These are phyloP conservation scores for Brachionus rotundiformis DNA, from an alignment of 1,140 invertebrate genomes.

Conservation along the genomic window DNA sequence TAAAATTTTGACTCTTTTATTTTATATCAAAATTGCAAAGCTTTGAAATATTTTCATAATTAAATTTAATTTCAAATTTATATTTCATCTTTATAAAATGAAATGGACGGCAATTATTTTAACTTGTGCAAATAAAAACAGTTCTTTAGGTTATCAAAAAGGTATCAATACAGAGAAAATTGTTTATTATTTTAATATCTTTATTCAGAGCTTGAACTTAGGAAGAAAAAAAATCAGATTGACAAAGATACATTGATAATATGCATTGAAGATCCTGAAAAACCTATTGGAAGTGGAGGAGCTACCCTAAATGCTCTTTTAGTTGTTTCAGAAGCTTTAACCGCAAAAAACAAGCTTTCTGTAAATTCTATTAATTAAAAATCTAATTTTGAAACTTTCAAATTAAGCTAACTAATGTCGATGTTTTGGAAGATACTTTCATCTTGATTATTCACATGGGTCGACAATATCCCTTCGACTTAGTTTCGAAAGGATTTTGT, in stretches of 20 bases:
- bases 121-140: conserved; percentile 58
- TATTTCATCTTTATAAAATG: conserved; percentile 51
- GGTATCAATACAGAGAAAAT: conserved; percentile 54
- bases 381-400: neutral
- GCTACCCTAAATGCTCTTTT: conserved; percentile 67
- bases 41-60: neutral
- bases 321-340: conserved; percentile 65
- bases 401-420: conserved; percentile 62
- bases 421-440: conserved; percentile 62
- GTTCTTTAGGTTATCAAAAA: conserved; percentile 57
- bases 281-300: conserved; percentile 66
- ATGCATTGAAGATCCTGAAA: conserved; percentile 64
- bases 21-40: too few species aligned
- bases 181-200: neutral
- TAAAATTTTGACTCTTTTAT: neutral
- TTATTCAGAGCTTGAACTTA: conserved; percentile 60
- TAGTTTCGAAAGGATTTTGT: conserved; percentile 19
- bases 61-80: neutral
- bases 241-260: conserved; percentile 59
- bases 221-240: conserved; percentile 61
- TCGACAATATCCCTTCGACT: conserved; percentile 21
- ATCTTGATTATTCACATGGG: conserved; percentile 65
- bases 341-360: conserved; percentile 61
- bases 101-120: conserved; percentile 62
- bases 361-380: conserved; percentile 57